Evolutionary conservation across 2,888 invertebrate species (phyloP), one percentile per base, ranked within the genome.

Genomic region (Acronicta alni): DNA sequence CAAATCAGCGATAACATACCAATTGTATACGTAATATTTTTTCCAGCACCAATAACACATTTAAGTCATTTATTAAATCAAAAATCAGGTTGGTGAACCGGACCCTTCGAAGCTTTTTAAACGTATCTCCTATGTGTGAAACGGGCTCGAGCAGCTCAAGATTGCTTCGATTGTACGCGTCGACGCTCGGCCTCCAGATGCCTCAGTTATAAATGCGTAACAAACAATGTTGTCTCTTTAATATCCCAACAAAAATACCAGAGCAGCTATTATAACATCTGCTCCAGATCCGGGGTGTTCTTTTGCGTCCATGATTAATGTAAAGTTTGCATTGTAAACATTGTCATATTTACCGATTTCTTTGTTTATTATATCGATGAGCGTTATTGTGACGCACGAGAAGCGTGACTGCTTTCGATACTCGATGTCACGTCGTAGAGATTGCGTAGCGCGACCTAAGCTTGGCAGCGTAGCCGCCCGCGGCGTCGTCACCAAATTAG

Each of bases 401-500:
- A 44, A 63, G 42, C 66, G 71, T 68, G 59, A 75, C 56, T 66
- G 68, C 58, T 67, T 61, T 65, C 62, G 47, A 66, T 67, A 63
- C 51, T 68, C 52, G 54, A 63, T 37, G 66, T 77, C 72, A 79
- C 82, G 85, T 85, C 83, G 85, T 73, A 49, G 71, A 76, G 67
- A 85, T 85, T 82, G 85, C 84, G 87, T 88, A 71, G 73, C 58
- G 58, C 55, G 44, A 70, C 53, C 71, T 64, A 69, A 77, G 79
- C 68, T 69, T 72, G 74, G 72, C 75, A 71, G 61, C 75, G 67
- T 70, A 70, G 41, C 63, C 64, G 59, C 51, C 66, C 61, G 66
- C 84, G 72, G 84, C 93, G 93, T 93, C 93, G 93, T 93, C 93
- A 93, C 93, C 90, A 91, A 92, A 92, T 92, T 92, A 92, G 92